phyloP scores from a whole-genome alignment of 2,888 invertebrate genomes.

The Ariolimax columbianus region DNA sequence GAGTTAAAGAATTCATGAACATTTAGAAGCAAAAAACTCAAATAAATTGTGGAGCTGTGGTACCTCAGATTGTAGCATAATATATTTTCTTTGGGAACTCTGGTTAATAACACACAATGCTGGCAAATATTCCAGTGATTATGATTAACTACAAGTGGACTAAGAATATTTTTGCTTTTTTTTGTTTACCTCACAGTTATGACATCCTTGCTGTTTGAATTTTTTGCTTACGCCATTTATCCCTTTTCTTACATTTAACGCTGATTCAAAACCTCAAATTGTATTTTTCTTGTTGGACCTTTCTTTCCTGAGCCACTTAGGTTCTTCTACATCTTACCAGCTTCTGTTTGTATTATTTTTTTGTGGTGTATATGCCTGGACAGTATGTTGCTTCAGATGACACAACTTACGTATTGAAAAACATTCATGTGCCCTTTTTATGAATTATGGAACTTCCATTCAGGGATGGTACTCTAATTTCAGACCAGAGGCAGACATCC shows the following conservation, averaged over 20 bases:
- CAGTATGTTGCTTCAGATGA: too few relatives aligned
- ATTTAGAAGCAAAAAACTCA: too few relatives aligned
- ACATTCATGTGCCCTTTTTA: too few relatives aligned
- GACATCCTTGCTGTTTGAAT: background rate
- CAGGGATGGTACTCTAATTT: conserved; percentile 33
- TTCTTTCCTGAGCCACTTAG: background rate
- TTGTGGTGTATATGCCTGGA: too few relatives aligned
- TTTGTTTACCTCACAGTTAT: background rate
- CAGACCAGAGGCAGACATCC: conserved; percentile 80
- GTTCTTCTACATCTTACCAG: background rate
- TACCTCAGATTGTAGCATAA: too few relatives aligned
- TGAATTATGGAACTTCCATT: background rate
- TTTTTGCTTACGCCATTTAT: background rate
- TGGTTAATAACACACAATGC: too few relatives aligned
- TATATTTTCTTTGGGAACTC: too few relatives aligned
- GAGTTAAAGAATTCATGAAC: too few relatives aligned
- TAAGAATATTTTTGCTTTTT: background rate
- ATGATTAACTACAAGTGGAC: background rate
- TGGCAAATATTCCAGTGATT: too few relatives aligned
- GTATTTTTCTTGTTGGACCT: background rate
- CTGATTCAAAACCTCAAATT: background rate
- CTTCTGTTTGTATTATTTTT: background rate
- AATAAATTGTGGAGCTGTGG: too few relatives aligned
- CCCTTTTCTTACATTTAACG: background rate
- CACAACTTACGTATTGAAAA: too few relatives aligned